Base-by-base conservation (phyloP, 2,797 vertebrate genomes). In the Ciconia nigra region DNA sequence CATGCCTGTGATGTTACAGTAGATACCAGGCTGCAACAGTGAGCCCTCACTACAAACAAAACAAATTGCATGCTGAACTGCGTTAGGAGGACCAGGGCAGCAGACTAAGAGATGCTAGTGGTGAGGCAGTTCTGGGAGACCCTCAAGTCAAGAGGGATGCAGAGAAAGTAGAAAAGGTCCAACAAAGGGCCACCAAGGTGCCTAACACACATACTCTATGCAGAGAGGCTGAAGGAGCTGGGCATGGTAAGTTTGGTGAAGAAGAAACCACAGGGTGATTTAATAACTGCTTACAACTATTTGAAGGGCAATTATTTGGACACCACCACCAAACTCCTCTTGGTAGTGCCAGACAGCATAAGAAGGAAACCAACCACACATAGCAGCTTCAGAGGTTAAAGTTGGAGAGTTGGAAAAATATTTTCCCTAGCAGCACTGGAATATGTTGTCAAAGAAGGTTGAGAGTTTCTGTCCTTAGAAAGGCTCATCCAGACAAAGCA, bases 151-250 rank as follows among this genome's bases (percentile, higher is more conserved):
- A 71, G 26, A 80, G 24, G 31, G 16, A 44, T 37, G 24, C 41
- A 76, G 51, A 72, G 24, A 83, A 89, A 78, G 61, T 10, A 28
- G 9, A 24, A 74, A 78, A 72, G 14, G 10, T 84, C 10, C 41
- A 57, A 22, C 21, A 55, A 44, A 67, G 12, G 31, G n/a, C n/a
- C 61, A 46, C 22, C 14, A 37, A 44, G 41, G 25, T 54, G 31
- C 26, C 69, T 46, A 62, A 42, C 2, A 20, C 25, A 47, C 11
- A 28, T 2, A 39, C 3, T 3, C 8, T 20, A 2, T 5, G 3
- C 10, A 54, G 35, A 54, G 18, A 92, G 21, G 15, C 24, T 83
- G 65, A 86, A 52, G 31, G 15, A 84, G 28, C 10, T 47, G 35
- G 13, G 11, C 21, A 54, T 22, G 3, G 15, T 47, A 47, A 28